Conservation (phyloP, 2,888 invertebrate genomes). For the Eubasilissa splendida region DNA sequence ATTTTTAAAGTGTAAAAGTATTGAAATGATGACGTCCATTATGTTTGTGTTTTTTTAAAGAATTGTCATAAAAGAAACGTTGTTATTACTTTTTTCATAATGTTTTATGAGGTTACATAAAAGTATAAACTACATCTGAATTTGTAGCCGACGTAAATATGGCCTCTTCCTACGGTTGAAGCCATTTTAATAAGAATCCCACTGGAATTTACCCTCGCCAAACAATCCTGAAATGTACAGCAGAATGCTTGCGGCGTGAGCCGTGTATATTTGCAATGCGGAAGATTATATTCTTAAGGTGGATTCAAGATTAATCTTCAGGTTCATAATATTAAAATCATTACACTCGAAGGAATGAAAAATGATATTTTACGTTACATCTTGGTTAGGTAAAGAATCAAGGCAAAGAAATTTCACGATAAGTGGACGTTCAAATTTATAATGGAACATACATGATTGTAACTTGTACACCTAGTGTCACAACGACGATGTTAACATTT, state of each 20-base stretch:
- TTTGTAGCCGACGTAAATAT: conserved; percentile 24
- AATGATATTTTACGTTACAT: neutral
- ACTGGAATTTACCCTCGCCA: conserved; percentile 13
- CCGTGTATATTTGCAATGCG: conserved; percentile 13
- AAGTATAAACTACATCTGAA: conserved; percentile 2
- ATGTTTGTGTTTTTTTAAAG: too few relatives aligned
- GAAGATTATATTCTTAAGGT: conserved; percentile 26
- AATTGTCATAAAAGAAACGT: too few relatives aligned
- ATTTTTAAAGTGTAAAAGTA: too few relatives aligned
- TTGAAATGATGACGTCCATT: too few relatives aligned
- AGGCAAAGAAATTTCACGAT: too few relatives aligned
- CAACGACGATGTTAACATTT: too few relatives aligned
- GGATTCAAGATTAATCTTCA: conserved; percentile 15
- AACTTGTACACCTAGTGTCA: too few relatives aligned
- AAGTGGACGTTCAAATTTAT: too few relatives aligned
- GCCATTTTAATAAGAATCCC: conserved; percentile 28
- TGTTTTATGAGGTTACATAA: conserved; percentile 13
- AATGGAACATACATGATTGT: too few relatives aligned
- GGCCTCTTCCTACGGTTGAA: conserved; percentile 12
- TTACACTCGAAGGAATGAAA: conserved; percentile 2
- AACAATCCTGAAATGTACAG: conserved; percentile 15
- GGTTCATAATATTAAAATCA: conserved; percentile 20
- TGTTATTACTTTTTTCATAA: neutral
- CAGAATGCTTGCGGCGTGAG: neutral
- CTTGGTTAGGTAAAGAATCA: too few relatives aligned